A percentile compares a stretch with the other conserved stretches of the same genome.
Conservation (phyloP, 2,888 invertebrate genomes). For the Tetramorium bicarinatum region DNA sequence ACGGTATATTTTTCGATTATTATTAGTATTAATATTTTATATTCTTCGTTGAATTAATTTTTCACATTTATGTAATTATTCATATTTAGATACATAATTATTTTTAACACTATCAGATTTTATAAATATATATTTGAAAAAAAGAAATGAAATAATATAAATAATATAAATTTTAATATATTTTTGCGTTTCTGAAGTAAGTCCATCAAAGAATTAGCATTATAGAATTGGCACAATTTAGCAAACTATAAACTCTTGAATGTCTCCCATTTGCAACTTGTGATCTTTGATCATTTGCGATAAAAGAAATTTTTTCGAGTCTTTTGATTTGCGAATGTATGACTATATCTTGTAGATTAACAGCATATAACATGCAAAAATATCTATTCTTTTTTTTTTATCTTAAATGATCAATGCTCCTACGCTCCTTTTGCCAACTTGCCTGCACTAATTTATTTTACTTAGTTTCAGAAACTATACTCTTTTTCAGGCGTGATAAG, state of each 20-base stretch:
- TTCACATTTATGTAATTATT: not conserved
- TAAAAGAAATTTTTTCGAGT: slow-evolving; percentile 28
- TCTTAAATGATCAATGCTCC: slow-evolving; percentile 62
- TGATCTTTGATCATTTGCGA: slow-evolving; percentile 60
- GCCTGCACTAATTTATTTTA: slow-evolving; percentile 83
- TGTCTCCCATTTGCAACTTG: slow-evolving; percentile 53
- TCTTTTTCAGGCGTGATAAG: slow-evolving; percentile 82
- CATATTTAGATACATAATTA: not conserved
- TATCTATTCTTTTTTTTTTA: slow-evolving; percentile 51
- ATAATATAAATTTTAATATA: slow-evolving; percentile 14
- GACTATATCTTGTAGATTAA: not conserved
- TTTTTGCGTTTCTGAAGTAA: slow-evolving; percentile 67
- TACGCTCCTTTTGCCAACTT: slow-evolving; percentile 74
- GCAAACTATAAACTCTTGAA: slow-evolving; percentile 78
- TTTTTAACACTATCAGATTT: not conserved
- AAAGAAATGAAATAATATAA: not conserved
- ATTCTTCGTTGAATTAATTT: slow-evolving; percentile 1
- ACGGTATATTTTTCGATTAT: not conserved
- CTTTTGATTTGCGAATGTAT: slow-evolving; percentile 6
- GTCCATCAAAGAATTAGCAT: slow-evolving; percentile 58
- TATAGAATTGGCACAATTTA: slow-evolving; percentile 68
- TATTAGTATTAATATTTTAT: not conserved
- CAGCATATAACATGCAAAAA: not conserved
- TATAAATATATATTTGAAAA: not conserved
- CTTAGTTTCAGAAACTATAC: slow-evolving; percentile 82